phyloP scores from a whole-genome alignment of 2,113 vertebrate genomes.

The Hippopotamus amphibius region DNA sequence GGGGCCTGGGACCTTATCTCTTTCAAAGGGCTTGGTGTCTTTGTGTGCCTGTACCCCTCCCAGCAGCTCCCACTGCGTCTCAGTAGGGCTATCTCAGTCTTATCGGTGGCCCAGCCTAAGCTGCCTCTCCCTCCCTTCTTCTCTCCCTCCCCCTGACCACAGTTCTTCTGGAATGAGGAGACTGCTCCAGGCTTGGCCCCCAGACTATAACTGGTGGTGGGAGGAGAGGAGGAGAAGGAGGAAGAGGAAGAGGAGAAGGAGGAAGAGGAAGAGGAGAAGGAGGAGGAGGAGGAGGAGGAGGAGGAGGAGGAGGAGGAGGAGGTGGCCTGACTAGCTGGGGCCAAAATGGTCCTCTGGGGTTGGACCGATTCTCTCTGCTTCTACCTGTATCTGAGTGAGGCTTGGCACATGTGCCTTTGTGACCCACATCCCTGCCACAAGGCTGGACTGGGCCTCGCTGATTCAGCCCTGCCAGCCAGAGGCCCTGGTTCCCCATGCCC shows the following conservation, averaged over 20 bases:
- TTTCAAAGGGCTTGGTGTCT: background rate
- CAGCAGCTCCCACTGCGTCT: background rate
- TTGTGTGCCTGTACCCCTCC: too few species aligned
- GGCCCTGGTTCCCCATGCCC: background rate
- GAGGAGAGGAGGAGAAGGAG: too few species aligned
- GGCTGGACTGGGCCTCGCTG: background rate
- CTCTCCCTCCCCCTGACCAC: background rate
- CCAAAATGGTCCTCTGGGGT: background rate
- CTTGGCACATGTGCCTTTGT: background rate
- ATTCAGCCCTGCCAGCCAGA: background rate
- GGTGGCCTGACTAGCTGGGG: too few species aligned
- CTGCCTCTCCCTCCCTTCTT: background rate
- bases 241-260: background rate
- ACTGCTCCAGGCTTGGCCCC: background rate
- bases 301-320: too few species aligned
- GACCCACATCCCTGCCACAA: background rate
- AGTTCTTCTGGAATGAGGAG: background rate
- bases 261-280: too few species aligned
- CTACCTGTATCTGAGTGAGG: background rate
- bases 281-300: too few species aligned
- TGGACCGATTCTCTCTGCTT: background rate
- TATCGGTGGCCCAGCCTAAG: background rate
- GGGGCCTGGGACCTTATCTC: background rate
- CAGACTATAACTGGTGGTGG: background rate
- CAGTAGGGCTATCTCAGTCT: fast-evolving